These are phyloP conservation scores for Amyelois transitella DNA, from an alignment of 1,140 invertebrate species.

Conservation along the genomic window DNA sequence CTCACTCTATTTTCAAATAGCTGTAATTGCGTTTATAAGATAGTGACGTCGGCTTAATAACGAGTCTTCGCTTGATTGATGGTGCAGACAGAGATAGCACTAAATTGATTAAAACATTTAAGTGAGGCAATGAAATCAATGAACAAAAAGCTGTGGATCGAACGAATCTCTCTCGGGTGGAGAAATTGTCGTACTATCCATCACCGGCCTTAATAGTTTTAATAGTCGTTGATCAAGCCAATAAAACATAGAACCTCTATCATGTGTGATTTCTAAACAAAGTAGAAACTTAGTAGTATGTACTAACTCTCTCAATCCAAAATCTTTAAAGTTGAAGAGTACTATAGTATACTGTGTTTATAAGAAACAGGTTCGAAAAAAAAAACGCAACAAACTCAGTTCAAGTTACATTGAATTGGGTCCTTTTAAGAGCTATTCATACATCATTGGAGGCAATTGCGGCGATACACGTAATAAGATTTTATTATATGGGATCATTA, in stretches of 20 bases:
- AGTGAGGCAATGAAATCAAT: constrained; percentile 44
- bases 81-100: constrained; percentile 39
- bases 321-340: background rate
- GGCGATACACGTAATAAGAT: constrained; percentile 48
- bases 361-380: background rate
- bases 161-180: constrained; percentile 34
- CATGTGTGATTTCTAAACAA: background rate
- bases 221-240: constrained; percentile 22
- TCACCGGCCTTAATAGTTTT: constrained; percentile 32
- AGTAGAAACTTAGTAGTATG: too few relatives aligned
- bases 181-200: constrained; percentile 54
- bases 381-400: background rate
- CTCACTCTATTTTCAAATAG: constrained; percentile 24
- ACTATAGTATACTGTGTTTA: background rate
- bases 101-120: constrained; percentile 62
- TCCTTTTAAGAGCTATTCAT: constrained; percentile 44
- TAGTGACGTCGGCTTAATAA: constrained; percentile 40
- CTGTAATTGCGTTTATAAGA: constrained; percentile 35
- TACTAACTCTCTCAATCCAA: background rate
- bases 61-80: constrained; percentile 60
- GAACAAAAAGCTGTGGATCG: constrained; percentile 45
- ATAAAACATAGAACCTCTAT: background rate
- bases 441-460: constrained; percentile 46
- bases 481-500: constrained; percentile 60
- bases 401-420: constrained; percentile 31